Conservation (phyloP, 2,888 invertebrate species). For the Clepsis dumicolana region DNA sequence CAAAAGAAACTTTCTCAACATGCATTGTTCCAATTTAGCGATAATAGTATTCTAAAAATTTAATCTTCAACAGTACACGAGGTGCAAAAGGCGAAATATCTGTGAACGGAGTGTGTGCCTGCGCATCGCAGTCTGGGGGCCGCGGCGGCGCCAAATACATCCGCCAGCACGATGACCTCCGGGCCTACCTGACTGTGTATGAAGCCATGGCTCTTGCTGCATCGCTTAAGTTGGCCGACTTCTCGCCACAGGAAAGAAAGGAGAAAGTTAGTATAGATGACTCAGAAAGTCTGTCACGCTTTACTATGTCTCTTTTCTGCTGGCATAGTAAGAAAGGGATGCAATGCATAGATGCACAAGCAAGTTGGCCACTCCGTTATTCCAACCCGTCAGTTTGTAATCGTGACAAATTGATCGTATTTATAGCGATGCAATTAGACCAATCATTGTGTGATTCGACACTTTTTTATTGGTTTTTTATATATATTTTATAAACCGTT, state of each 20-base stretch:
- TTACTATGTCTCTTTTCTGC: not conserved
- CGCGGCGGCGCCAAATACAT: constrained; percentile 93
- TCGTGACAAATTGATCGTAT: not conserved
- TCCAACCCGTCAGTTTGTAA: not conserved
- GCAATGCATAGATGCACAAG: not conserved
- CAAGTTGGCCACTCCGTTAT: no score
- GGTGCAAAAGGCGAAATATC: constrained; percentile 91
- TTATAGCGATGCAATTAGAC: no score
- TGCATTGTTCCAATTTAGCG: no score
- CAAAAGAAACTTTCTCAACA: no score
- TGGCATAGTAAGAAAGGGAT: not conserved
- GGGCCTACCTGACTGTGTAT: constrained; percentile 91
- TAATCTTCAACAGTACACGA: constrained; percentile 79
- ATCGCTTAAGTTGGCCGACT: constrained; percentile 92
- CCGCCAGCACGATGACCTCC: constrained; percentile 92
- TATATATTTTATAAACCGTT: no score
- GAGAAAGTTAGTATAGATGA: constrained; percentile 86
- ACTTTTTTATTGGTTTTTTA: no score
- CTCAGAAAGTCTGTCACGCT: not conserved
- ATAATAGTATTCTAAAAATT: no score
- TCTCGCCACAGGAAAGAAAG: constrained; percentile 88
- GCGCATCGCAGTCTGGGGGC: constrained; percentile 89
- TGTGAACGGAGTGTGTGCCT: constrained; percentile 88
- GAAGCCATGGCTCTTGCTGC: constrained; percentile 94
- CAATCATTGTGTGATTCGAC: no score